These are phyloP conservation scores for Pangasius mekongensis DNA, from an alignment of 2,797 vertebrate genomes.

Conservation along the genomic window DNA sequence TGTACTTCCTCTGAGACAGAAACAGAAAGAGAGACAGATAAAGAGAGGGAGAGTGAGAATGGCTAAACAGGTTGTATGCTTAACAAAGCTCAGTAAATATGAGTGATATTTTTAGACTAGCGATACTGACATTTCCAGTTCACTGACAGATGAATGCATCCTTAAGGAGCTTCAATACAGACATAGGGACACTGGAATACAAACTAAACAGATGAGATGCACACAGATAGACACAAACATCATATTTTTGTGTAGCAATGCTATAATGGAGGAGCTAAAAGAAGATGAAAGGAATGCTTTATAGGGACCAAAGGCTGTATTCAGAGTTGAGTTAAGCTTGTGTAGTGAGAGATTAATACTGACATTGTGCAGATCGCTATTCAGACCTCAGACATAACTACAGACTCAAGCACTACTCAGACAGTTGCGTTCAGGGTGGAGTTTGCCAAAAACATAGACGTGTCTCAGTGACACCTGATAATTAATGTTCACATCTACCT, in stretches of 20 bases:
- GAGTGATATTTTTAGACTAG: background rate
- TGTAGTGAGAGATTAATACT: background rate
- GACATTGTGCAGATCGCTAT: background rate
- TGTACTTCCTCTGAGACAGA: constrained; percentile 4
- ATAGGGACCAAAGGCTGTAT: background rate
- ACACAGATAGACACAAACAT: background rate
- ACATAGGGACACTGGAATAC: background rate
- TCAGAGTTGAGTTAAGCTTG: background rate
- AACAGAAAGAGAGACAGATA: background rate
- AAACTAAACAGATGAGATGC: constrained; percentile 1
- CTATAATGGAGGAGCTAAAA: background rate
- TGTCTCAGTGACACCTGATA: background rate
- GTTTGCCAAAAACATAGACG: background rate
- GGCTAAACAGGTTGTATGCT: background rate
- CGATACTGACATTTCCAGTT: background rate
- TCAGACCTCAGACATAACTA: background rate
- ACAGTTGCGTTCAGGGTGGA: background rate
- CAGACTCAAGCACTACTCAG: background rate
- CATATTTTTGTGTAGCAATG: background rate
- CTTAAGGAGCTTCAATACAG: background rate
- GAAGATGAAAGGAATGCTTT: background rate
- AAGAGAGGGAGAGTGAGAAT: background rate
- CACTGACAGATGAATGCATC: background rate
- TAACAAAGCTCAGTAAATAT: background rate
- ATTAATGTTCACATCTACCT: background rate